Evolutionary conservation across 2,113 vertebrate species (phyloP).

Genomic region (Anhinga anhinga): DNA sequence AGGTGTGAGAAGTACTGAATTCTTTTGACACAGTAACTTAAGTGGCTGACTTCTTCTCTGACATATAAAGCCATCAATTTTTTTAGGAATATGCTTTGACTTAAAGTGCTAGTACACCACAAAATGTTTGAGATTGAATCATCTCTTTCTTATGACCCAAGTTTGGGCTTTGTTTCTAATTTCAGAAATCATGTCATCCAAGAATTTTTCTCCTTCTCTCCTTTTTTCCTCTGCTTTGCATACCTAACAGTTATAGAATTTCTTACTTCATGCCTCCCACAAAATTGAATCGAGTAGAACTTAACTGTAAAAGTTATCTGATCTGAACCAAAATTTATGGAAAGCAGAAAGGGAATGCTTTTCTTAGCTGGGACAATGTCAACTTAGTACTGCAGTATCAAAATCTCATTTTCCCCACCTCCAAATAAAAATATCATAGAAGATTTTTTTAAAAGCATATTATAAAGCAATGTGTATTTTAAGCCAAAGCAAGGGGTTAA

Average conservation of each 20-base stretch:
- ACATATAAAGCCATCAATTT: not conserved
- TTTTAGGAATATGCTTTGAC: not conserved
- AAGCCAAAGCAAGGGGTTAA: not conserved
- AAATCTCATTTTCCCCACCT: not conserved
- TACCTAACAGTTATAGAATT: not conserved
- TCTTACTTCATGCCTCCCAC: not conserved
- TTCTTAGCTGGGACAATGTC: constrained; percentile 32
- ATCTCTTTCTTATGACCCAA: constrained; percentile 13
- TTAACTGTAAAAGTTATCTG: not conserved
- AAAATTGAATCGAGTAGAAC: not conserved
- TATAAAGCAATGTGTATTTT: not conserved
- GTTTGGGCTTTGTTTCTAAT: not conserved
- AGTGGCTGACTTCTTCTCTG: not conserved
- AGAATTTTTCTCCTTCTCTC: constrained; percentile 57
- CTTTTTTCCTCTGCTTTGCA: constrained; percentile 55
- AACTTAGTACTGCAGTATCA: not conserved
- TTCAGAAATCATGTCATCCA: not conserved
- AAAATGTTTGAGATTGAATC: not conserved
- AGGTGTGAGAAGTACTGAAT: constrained; percentile 31
- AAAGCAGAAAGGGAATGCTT: constrained; percentile 63
- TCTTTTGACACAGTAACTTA: not conserved
- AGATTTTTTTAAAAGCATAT: not conserved
- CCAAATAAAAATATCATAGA: not conserved
- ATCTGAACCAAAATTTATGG: not conserved
- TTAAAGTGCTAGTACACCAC: not conserved